phyloP scores from a whole-genome alignment of 1,140 invertebrate species.

The Drosophila quadrilineata region DNA sequence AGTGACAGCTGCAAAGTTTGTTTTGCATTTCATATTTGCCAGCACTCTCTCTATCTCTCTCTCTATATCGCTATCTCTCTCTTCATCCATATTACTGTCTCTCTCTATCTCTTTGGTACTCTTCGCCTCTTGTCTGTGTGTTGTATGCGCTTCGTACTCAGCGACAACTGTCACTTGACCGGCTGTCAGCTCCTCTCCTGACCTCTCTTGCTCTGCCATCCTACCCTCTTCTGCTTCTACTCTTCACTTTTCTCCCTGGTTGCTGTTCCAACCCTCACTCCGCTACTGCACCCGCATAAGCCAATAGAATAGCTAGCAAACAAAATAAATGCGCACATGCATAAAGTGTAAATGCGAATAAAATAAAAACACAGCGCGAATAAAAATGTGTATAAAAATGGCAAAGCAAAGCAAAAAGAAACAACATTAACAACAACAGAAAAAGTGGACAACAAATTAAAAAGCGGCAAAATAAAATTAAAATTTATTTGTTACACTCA shows the following conservation, averaged over 20 bases:
- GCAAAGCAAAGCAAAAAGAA: constrained; percentile 8
- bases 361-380: constrained; percentile 30
- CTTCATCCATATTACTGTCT: background rate
- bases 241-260: too few relatives aligned
- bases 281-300: background rate
- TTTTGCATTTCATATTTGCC: constrained; percentile 78
- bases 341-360: constrained; percentile 70
- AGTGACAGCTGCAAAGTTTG: constrained; percentile 79
- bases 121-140: too few relatives aligned
- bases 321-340: constrained; percentile 69
- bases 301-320: constrained; percentile 70
- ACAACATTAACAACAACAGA: constrained; percentile 15
- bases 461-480: constrained; percentile 76
- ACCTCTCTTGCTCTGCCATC: too few relatives aligned
- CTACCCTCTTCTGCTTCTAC: too few relatives aligned
- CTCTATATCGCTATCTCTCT: constrained; percentile 9
- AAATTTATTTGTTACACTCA: constrained; percentile 70
- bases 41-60: constrained; percentile 17
- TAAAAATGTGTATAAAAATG: constrained; percentile 20
- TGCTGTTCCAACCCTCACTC: background rate
- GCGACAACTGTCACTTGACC: constrained; percentile 75
- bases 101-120: background rate
- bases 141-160: constrained; percentile 31
- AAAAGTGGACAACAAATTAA: constrained; percentile 74
- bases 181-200: constrained; percentile 42